A percentile compares a stretch with the other conserved stretches of the same genome.
These are phyloP conservation scores for Characodon lateralis DNA, from an alignment of 2,797 vertebrate species.

Conservation along the genomic window DNA sequence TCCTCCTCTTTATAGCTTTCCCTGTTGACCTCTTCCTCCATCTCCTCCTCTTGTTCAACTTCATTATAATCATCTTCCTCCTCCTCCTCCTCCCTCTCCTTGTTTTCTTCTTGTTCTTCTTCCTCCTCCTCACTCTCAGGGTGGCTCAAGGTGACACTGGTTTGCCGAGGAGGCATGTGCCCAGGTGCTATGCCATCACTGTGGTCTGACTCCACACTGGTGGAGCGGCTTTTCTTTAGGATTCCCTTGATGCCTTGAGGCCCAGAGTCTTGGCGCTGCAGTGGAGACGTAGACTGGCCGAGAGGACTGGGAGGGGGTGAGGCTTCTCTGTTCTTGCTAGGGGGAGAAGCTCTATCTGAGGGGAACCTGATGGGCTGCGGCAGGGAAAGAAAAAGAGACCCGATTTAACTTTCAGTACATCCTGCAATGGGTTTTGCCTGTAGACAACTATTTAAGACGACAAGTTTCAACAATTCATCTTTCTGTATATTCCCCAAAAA, in stretches of 20 bases:
- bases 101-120: constrained; percentile 29
- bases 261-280: constrained; percentile 78
- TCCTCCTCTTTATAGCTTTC: constrained; percentile 62
- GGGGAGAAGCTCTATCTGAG: constrained; percentile 32
- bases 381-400: constrained; percentile 9
- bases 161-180: constrained; percentile 36
- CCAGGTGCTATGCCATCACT: constrained; percentile 56
- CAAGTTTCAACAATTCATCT: neutral
- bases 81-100: constrained; percentile 17
- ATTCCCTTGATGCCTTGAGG: constrained; percentile 78
- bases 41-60: constrained; percentile 18
- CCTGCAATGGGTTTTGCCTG: neutral
- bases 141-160: constrained; percentile 66
- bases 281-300: constrained; percentile 31
- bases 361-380: constrained; percentile 42
- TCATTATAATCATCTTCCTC: neutral
- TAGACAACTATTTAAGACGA: neutral
- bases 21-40: constrained; percentile 42
- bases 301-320: constrained; percentile 44
- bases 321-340: constrained; percentile 28
- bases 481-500: constrained; percentile 29
- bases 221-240: constrained; percentile 82
- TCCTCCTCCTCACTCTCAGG: constrained; percentile 57
- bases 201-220: constrained; percentile 75
- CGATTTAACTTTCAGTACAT: constrained; percentile 3